Evolutionary conservation across 2,888 invertebrate species (phyloP).

Genomic region (Leptinotarsa tumamoca): DNA sequence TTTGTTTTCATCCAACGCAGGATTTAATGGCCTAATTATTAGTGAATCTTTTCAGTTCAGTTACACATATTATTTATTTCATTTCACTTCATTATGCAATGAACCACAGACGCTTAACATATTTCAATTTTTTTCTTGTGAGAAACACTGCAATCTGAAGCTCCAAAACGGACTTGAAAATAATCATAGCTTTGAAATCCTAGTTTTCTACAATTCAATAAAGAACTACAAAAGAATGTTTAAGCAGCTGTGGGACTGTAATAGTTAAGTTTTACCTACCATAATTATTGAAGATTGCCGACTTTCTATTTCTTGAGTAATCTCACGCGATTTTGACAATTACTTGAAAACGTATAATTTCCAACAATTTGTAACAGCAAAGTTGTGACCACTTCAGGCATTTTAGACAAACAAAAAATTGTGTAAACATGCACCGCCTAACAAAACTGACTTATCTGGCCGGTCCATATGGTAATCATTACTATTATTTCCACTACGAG

Average conservation of each 20-base stretch:
- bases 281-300: conserved; percentile 16
- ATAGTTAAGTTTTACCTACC: conserved; percentile 5
- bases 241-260: background rate
- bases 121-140: no score
- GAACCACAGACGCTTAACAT: no score
- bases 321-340: conserved; percentile 20
- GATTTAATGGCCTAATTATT: no score
- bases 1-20: no score
- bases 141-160: no score
- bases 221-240: background rate
- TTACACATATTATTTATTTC: no score
- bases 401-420: conserved; percentile 2
- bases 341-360: conserved; percentile 23
- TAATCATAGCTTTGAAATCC: background rate
- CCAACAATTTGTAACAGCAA: conserved; percentile 20
- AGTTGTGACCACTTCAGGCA: conserved; percentile 26
- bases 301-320: conserved; percentile 18
- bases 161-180: no score
- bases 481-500: background rate
- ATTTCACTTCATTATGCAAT: no score
- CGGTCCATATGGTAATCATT: conserved; percentile 7
- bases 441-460: background rate
- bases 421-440: conserved; percentile 4
- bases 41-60: no score
- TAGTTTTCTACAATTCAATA: background rate